These are phyloP conservation scores for Tokudaia muenninki DNA, from an alignment of 2,797 vertebrate species.

Conservation along the genomic window DNA sequence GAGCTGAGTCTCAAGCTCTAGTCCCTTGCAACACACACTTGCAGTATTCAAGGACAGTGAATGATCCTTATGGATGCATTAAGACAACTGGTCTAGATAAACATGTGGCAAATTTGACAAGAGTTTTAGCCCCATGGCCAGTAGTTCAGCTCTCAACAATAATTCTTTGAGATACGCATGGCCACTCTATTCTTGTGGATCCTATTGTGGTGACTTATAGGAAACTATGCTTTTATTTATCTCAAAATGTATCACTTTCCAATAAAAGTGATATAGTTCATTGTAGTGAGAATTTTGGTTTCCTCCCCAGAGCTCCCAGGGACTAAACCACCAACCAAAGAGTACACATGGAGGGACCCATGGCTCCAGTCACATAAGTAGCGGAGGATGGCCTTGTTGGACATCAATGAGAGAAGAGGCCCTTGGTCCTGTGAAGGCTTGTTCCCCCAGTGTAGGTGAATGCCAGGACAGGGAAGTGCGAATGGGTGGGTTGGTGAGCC, in stretches of 20 bases:
- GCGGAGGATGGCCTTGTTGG: no score
- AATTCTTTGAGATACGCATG: constrained; percentile 74
- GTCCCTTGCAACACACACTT: constrained; percentile 66
- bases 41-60: constrained; percentile 94
- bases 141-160: constrained; percentile 93
- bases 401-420: no score
- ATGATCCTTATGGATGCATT: constrained; percentile 92
- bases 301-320: not conserved
- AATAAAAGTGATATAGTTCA: constrained; percentile 19
- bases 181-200: not conserved
- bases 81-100: constrained; percentile 90
- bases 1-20: not conserved
- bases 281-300: not conserved
- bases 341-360: no score
- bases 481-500: no score
- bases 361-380: no score
- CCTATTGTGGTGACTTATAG: not conserved
- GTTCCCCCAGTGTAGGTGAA: no score
- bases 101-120: constrained; percentile 93
- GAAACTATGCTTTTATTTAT: constrained; percentile 29
- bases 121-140: constrained; percentile 94
- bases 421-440: no score
- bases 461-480: no score
- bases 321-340: no score
- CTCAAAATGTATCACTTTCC: constrained; percentile 28